Conservation (phyloP, 2,797 vertebrate species). For the Nyctalus aviator region DNA sequence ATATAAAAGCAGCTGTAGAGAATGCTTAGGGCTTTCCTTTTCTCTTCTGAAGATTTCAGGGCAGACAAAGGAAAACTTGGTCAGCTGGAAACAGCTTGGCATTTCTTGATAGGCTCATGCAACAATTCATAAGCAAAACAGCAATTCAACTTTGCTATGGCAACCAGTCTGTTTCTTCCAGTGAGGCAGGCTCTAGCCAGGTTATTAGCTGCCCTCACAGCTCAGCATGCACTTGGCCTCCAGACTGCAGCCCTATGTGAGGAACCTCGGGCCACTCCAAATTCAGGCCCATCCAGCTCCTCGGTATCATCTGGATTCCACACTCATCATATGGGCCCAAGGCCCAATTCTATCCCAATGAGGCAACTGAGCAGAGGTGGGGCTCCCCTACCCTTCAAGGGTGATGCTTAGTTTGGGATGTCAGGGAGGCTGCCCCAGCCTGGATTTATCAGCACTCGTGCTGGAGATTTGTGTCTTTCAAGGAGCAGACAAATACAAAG, state of each 20-base stretch:
- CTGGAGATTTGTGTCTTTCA: background rate
- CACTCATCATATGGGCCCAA: background rate
- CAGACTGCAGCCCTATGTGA: background rate
- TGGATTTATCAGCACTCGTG: background rate
- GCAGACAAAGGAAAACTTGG: background rate
- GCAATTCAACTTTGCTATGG: background rate
- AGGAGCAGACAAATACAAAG: background rate
- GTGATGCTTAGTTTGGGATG: background rate
- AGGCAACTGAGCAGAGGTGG: background rate
- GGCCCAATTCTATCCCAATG: background rate
- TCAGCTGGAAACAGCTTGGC: slow-evolving; percentile 23
- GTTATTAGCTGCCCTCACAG: background rate
- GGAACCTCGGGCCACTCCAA: background rate
- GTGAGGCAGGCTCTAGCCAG: background rate
- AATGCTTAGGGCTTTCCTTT: background rate
- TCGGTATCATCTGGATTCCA: background rate
- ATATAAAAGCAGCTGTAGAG: background rate
- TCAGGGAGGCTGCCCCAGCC: background rate
- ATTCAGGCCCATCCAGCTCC: background rate
- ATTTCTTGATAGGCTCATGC: slow-evolving; percentile 33
- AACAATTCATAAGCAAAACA: background rate
- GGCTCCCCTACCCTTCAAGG: background rate
- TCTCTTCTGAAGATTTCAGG: background rate
- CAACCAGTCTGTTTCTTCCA: background rate
- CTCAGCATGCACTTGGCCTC: background rate